Evolutionary conservation across 2,113 vertebrate genomes (phyloP).

Genomic region (Vulpes vulpes): DNA sequence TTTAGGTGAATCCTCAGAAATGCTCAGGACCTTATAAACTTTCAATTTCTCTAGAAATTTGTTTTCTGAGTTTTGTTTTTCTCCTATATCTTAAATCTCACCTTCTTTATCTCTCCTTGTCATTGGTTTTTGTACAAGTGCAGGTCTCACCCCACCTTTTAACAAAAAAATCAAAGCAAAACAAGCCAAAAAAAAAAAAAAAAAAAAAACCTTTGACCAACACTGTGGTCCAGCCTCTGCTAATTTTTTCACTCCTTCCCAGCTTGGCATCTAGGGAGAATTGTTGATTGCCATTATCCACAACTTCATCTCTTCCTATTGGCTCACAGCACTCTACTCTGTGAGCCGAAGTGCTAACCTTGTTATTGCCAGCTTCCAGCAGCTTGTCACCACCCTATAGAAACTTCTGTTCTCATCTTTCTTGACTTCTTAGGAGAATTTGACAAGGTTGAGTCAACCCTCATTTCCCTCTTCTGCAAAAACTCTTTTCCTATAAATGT

Average conservation of each 20-base stretch:
- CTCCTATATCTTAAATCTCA: neutral
- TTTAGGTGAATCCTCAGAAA: slow-evolving; percentile 8
- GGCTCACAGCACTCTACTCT: neutral
- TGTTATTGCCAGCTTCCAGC: neutral
- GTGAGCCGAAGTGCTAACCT: neutral
- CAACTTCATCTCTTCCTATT: neutral
- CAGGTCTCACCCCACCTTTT: neutral
- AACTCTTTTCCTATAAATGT: neutral
- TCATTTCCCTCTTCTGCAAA: neutral
- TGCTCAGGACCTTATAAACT: neutral
- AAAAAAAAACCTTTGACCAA: neutral
- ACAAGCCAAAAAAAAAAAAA: neutral
- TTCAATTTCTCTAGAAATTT: neutral
- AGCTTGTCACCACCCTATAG: neutral
- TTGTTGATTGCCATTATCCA: too few relatives aligned
- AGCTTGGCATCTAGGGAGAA: too few relatives aligned
- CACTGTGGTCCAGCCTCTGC: rapidly evolving
- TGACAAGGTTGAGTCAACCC: neutral
- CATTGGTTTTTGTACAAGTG: neutral
- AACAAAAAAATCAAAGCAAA: neutral
- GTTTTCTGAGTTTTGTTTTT: neutral
- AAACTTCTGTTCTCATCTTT: neutral
- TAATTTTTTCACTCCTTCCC: neutral
- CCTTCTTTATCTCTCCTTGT: neutral
- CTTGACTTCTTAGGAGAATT: neutral